These are phyloP conservation scores for Psilopsiagon aurifrons DNA, from an alignment of 2,113 vertebrate species.

Conservation along the genomic window DNA sequence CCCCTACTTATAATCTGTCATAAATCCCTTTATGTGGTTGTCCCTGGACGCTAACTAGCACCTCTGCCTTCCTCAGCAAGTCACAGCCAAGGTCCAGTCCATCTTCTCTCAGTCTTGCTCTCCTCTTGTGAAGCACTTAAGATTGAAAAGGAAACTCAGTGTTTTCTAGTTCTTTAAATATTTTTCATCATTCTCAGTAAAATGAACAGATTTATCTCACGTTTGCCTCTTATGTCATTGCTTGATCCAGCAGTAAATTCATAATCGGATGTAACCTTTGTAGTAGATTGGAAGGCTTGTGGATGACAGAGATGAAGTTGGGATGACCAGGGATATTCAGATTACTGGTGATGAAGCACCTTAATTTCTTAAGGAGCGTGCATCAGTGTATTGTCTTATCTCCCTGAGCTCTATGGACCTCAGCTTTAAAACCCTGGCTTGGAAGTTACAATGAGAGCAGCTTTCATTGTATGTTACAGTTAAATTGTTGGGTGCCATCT, in stretches of 20 bases:
- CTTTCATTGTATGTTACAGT: background rate
- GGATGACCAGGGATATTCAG: background rate
- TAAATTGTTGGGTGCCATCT: background rate
- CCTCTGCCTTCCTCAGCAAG: background rate
- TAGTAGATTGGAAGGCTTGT: background rate
- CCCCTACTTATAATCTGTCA: background rate
- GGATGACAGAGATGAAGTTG: background rate
- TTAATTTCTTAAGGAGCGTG: background rate
- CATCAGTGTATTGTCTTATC: background rate
- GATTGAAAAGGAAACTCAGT: background rate
- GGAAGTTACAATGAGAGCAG: background rate
- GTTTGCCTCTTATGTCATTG: background rate
- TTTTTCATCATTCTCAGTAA: background rate
- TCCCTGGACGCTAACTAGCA: background rate
- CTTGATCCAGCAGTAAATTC: background rate
- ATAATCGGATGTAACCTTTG: background rate
- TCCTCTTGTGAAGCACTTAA: background rate
- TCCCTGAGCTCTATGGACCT: background rate
- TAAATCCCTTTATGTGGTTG: background rate
- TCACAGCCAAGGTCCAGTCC: background rate
- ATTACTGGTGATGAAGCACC: background rate
- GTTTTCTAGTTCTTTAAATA: background rate
- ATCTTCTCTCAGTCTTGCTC: background rate
- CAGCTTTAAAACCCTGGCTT: background rate
- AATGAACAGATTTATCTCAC: background rate